Evolutionary conservation across 2,797 vertebrate genomes (phyloP).

Genomic region (Galaxias olidus): DNA sequence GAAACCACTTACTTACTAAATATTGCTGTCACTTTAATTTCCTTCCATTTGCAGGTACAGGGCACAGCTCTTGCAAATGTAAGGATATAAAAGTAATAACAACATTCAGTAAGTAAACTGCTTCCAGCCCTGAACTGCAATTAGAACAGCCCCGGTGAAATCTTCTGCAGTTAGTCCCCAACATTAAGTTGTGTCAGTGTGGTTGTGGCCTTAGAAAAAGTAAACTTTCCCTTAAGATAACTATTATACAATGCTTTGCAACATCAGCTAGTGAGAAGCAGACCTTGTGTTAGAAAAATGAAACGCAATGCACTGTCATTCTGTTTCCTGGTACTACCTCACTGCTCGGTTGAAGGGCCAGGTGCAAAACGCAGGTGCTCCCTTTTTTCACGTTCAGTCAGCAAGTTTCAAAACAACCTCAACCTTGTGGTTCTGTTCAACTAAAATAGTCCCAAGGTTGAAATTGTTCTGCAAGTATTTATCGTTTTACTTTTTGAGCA

Average conservation of each 20-base stretch:
- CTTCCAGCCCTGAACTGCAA: too few species aligned
- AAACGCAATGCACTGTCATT: slow-evolving; percentile 16
- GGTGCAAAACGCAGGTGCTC: slow-evolving; percentile 37
- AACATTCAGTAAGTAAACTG: too few species aligned
- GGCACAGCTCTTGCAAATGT: background rate
- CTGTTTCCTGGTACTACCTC: slow-evolving; percentile 12
- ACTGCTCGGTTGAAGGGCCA: slow-evolving; percentile 29
- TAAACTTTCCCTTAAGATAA: background rate
- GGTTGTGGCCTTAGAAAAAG: background rate
- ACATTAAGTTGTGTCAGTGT: too few species aligned
- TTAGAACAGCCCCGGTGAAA: too few species aligned
- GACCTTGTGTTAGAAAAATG: slow-evolving; percentile 6
- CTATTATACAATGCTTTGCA: background rate
- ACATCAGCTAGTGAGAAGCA: slow-evolving; percentile 5
- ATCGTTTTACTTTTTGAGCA: too few species aligned
- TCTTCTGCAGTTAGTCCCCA: too few species aligned
- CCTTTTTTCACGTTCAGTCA: slow-evolving; percentile 37
- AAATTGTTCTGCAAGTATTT: too few species aligned
- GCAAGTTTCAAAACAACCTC: slow-evolving; percentile 18
- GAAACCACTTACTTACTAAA: slow-evolving; percentile 39
- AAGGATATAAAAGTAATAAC: background rate
- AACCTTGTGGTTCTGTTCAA: background rate
- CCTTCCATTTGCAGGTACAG: slow-evolving; percentile 5
- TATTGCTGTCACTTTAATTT: slow-evolving; percentile 13
- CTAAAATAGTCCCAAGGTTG: background rate